Base-by-base conservation (phyloP, 2,797 vertebrate genomes). In the Neomorphus geoffroyi region DNA sequence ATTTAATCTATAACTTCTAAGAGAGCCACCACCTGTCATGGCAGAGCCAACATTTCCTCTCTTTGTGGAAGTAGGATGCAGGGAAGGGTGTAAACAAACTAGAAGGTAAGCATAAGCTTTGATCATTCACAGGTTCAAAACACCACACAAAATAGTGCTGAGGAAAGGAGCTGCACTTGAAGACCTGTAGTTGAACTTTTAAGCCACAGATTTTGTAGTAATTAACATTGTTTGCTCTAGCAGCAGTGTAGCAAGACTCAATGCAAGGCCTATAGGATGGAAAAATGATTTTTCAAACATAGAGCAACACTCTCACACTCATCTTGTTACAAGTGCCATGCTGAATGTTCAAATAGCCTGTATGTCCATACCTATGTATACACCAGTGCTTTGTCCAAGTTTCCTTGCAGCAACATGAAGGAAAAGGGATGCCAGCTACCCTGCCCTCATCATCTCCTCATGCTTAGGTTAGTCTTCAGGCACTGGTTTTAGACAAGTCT, bases 171-270 rank as follows among this genome's bases (percentile, higher is more conserved):
- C 15, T 79, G 54, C 48, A 43, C 41, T 86, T 50, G 17, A 45
- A 94, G 66, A 87, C 53, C 41, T 70, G 37, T 18, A 66, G 46
- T 1, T 91, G 86, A 95, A 87, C 84, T 62, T 60, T 84, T 92
- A 91, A 91, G 71, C 58, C 48, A 84, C 51, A 90, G 83, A 80
- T 70, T 92, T 93, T 73, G 74, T 12, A 60, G 54, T 73, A 85
- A 91, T 82, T 87, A 85, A 72, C 69, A 67, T 19, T 71, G 62
- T 18, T 92, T 86, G n/a, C n/a, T 43, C 5, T 58, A 92, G 77
- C 54, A 86, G 33, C 43, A 81, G 17, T 0, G 0, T 13, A 61
- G 41, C 16, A 69, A 65, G 94, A 60, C 32, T 67, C 39, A 69
- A 11, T n/a, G 21, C 22, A 86, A 71, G 15, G 67, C 21, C n/a